Base-by-base conservation (phyloP, 2,888 invertebrate genomes). In the Exephanes ischioxanthus region DNA sequence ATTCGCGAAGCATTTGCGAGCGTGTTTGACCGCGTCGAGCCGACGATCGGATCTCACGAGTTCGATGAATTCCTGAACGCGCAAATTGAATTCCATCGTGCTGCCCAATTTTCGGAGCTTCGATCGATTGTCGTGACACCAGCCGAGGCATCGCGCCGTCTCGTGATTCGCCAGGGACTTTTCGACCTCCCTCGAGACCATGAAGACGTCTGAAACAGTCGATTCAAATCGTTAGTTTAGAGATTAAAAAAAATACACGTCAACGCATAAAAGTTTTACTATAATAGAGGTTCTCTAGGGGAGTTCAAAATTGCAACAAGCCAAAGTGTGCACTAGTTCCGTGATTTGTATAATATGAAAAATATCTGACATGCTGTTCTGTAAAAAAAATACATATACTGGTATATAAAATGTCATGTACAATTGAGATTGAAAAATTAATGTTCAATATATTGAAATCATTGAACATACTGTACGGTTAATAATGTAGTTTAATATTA, bases 111-210 rank as follows among this genome's bases (percentile, higher is more conserved):
- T 99, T 80, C 99, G 95, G 86, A 99, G 95, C 93, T 99, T 99
- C 51, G 98, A 98, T 94, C 98, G 97, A 95, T 99, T 99, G 93
- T 99, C 99, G 91, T 98, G 97, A 94, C 99, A 99, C 99, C 99
- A 99, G 86, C 97, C 96, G 83, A 99, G 96, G 93, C 99, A 99
- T 93, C 98, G 97, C 2, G 96, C 95, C 0, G 99, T 99, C 94
- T 99, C 98, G 80, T 96, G 97, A 84, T 96, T 96, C 2, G 96
- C 95, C 80, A 99, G 94, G 87, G 98, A 98, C 85, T 97, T 96
- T 93, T 99, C 99, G 7, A 99, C 97, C 91, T 97, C 97, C 16
- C 97, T 96, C 0, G 97, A 97, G 6, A 97, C 97, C 91, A 96
- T 95, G 93, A 98, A 98, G 83, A 98, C 97, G 91, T 98, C 99